phyloP scores from a whole-genome alignment of 2,888 invertebrate species.

The Fabriciana adippe region DNA sequence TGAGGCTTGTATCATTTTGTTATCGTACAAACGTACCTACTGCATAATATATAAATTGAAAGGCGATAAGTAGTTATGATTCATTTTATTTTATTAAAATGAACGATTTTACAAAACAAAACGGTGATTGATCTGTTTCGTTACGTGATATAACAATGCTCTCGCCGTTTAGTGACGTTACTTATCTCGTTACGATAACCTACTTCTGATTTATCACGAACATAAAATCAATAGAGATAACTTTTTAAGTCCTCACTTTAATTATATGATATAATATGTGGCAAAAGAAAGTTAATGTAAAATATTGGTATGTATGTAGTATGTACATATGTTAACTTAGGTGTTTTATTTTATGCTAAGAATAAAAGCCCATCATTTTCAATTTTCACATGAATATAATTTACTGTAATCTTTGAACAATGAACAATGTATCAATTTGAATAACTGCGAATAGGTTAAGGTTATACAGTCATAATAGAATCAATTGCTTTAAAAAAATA shows the following conservation, averaged over 20 bases:
- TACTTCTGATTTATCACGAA: slow-evolving; percentile 34
- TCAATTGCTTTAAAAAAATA: not conserved
- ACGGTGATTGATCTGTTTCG: slow-evolving; percentile 6
- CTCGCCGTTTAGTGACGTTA: slow-evolving; percentile 23
- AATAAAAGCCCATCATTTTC: not conserved
- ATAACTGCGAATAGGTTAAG: slow-evolving; percentile 13
- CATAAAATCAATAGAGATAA: slow-evolving; percentile 26
- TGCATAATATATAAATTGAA: no score
- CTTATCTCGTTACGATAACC: slow-evolving; percentile 35
- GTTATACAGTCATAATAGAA: slow-evolving; percentile 10
- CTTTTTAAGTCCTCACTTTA: not conserved
- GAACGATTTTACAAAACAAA: not conserved
- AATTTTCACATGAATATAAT: slow-evolving; percentile 13
- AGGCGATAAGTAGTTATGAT: no score
- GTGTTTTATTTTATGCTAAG: not conserved
- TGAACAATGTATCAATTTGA: slow-evolving; percentile 13
- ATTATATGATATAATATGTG: slow-evolving; percentile 8
- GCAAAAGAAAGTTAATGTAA: not conserved
- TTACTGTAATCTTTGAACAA: slow-evolving; percentile 7
- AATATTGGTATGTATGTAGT: not conserved
- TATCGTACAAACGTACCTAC: no score
- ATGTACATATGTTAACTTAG: not conserved
- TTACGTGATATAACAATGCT: slow-evolving; percentile 24
- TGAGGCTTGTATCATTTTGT: no score
- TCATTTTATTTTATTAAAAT: no score